phyloP scores from a whole-genome alignment of 2,113 vertebrate species.

The Myodes glareolus region DNA sequence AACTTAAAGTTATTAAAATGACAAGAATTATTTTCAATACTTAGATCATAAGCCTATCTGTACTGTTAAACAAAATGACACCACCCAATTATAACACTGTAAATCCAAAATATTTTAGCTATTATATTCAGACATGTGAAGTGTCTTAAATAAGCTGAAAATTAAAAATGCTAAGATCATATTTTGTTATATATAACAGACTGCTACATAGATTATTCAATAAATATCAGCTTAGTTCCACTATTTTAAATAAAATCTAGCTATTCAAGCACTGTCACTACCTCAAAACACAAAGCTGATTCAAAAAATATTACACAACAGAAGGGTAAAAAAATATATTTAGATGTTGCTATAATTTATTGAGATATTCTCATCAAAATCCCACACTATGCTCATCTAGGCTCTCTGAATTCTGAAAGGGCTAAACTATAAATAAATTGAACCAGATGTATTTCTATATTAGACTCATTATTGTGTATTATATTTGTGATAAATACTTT shows the following conservation, averaged over 20 bases:
- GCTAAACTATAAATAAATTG: background rate
- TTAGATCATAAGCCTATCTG: background rate
- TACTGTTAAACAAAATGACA: background rate
- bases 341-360: background rate
- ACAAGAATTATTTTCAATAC: slow-evolving; percentile 12
- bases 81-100: background rate
- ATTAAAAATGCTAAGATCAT: slow-evolving; percentile 28
- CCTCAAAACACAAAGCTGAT: background rate
- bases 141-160: background rate
- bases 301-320: background rate
- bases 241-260: background rate
- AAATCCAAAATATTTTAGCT: background rate
- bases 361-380: slow-evolving; percentile 7
- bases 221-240: slow-evolving; percentile 20
- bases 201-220: background rate
- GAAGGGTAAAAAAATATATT: background rate
- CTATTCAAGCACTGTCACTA: background rate
- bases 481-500: background rate
- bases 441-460: background rate
- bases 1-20: slow-evolving; percentile 82
- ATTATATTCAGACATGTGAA: background rate
- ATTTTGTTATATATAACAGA: background rate
- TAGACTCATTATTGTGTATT: background rate
- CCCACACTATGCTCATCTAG: background rate
- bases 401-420: background rate